phyloP scores from a whole-genome alignment of 2,888 invertebrate species.

The Caenorhabditis sp. region DNA sequence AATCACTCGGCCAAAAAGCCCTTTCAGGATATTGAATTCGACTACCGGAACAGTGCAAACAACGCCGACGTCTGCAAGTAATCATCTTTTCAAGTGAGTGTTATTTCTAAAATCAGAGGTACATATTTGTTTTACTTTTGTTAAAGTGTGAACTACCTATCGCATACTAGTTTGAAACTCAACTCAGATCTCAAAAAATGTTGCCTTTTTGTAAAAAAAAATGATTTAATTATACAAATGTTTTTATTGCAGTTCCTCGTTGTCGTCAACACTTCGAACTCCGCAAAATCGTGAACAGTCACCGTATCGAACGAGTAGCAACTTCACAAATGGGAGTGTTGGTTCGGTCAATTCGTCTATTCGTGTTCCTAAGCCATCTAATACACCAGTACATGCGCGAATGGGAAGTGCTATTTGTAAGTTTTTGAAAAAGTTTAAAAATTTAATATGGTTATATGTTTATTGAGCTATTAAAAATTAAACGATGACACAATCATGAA shows the following conservation, averaged over 20 bases:
- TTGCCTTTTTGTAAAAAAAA: too few species aligned
- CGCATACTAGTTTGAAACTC: too few species aligned
- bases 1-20: conserved; percentile 11
- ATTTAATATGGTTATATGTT: too few species aligned
- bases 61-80: conserved; percentile 24
- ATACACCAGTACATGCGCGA: conserved; percentile 28
- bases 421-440: not conserved
- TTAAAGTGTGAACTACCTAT: too few species aligned
- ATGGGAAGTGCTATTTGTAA: conserved; percentile 28
- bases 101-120: not conserved
- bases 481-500: not conserved
- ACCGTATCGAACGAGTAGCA: not conserved
- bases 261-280: not conserved
- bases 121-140: too few species aligned
- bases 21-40: conserved; percentile 5
- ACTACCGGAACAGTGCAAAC: conserved; percentile 1
- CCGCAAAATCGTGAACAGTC: not conserved
- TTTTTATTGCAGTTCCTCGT: too few species aligned
- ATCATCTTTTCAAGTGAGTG: conserved; percentile 34
- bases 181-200: too few species aligned
- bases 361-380: not conserved
- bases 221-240: too few species aligned
- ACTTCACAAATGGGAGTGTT: not conserved
- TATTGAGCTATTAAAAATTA: too few species aligned
- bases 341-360: not conserved